A percentile compares a stretch with the other conserved stretches of the same genome.
Evolutionary conservation across 2,797 vertebrate species (phyloP).

Genomic region (Centropyge bicolor): DNA sequence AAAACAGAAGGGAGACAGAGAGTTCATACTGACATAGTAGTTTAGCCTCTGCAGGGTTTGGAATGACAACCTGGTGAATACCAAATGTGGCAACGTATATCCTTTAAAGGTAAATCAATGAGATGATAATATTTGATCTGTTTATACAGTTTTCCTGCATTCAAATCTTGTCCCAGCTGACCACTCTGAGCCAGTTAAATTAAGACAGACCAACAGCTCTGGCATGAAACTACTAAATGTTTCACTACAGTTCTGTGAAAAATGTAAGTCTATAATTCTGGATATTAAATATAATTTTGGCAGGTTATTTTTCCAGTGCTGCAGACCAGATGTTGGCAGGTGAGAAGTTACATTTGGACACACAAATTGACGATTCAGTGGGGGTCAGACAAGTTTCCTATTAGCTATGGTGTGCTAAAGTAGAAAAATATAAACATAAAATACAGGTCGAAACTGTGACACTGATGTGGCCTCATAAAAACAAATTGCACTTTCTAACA

Average conservation of each 20-base stretch:
- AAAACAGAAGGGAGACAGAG: slow-evolving; percentile 13
- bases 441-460: slow-evolving; percentile 16
- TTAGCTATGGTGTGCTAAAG: not conserved
- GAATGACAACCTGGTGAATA: not conserved
- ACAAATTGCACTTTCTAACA: slow-evolving; percentile 42
- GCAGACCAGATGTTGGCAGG: slow-evolving; percentile 38
- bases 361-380: not conserved
- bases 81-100: not conserved
- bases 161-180: slow-evolving; percentile 9
- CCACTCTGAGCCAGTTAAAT: slow-evolving; percentile 7
- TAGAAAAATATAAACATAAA: slow-evolving; percentile 18
- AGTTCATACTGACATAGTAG: not conserved
- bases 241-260: slow-evolving; percentile 10
- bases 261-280: slow-evolving; percentile 18
- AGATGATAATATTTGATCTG: slow-evolving; percentile 12
- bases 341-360: slow-evolving; percentile 13
- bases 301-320: slow-evolving; percentile 6
- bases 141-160: not conserved
- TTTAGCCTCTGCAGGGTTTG: not conserved
- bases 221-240: slow-evolving; percentile 3
- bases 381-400: not conserved
- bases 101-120: slow-evolving; percentile 18
- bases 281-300: slow-evolving; percentile 25
- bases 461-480: slow-evolving; percentile 26
- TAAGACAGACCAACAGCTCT: not conserved